Evolutionary conservation across 2,888 invertebrate species (phyloP).

Genomic region (Rhingia campestris): DNA sequence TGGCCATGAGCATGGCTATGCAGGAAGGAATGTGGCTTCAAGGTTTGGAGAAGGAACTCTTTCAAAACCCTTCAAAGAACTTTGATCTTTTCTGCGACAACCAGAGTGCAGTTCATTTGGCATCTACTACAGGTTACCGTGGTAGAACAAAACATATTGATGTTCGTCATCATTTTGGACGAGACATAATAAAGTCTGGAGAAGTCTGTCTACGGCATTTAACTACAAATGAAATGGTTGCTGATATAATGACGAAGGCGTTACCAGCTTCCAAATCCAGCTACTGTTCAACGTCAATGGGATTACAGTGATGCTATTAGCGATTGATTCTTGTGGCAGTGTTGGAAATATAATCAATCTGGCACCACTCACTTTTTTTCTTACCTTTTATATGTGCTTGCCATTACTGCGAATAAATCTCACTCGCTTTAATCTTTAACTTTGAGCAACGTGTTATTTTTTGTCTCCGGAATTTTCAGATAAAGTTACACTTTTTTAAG

Average conservation of each 20-base stretch:
- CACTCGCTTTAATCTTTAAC: too few species aligned
- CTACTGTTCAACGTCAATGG: background rate
- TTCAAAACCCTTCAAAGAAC: background rate
- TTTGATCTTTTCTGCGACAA: background rate
- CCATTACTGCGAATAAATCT: too few species aligned
- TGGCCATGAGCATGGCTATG: background rate
- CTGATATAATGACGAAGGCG: constrained; percentile 3
- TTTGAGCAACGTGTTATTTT: too few species aligned
- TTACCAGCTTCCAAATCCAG: background rate
- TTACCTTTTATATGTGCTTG: too few species aligned
- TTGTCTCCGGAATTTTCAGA: too few species aligned
- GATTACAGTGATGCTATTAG: background rate
- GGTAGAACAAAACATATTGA: constrained; percentile 26
- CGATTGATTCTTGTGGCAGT: background rate
- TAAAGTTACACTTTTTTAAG: too few species aligned
- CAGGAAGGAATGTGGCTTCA: background rate
- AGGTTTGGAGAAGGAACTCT: constrained; percentile 1
- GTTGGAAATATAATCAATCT: too few species aligned
- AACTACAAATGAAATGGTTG: background rate
- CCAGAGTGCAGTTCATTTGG: background rate
- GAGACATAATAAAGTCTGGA: constrained; percentile 2
- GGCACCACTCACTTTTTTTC: too few species aligned
- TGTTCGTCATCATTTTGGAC: constrained; percentile 11
- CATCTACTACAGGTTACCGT: constrained; percentile 14
- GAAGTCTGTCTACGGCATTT: background rate